Evolutionary conservation across 2,888 invertebrate genomes (phyloP), one percentile per base, ranked within the genome.

Genomic region (Callinectes sapidus): DNA sequence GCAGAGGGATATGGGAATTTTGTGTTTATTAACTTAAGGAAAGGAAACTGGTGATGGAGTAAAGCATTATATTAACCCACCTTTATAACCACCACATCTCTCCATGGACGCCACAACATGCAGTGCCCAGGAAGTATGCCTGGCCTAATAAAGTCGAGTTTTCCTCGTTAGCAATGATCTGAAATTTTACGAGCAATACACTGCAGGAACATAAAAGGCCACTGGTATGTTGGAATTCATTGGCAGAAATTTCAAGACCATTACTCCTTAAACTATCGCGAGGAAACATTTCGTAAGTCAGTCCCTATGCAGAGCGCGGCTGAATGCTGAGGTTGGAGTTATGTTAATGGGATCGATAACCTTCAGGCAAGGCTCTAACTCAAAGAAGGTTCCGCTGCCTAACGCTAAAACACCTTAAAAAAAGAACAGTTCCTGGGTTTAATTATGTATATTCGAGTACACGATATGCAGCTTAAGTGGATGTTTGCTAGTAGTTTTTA

Each of bases 161-260:
- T 81, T 35, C 81, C 81, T 81, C 81, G 81, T 81, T 81, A 81
- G 81, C 35, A 81, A 81, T 81, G 81, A 81, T 81, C 81, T 8
- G 35, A 81, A 81, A 81, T 35, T 32, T 81, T 81, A 81, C 81
- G 81, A 81, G 81, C 81, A 35, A n/a, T 81, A n/a, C 81, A 81
- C 23, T 81, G 35, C 81, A 81, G 35, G 14, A 35, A 32, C 81
- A 35, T 35, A 81, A 81, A 81, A 81, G 81, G 81, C 14, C 32
- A 81, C 1, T 81, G 81, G 81, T 14, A 81, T 35, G 81, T 35
- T 16, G 81, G 81, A 81, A 81, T 81, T 32, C 35, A 81, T 3
- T 81, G 81, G 32, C 35, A 14, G 81, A 81, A 35, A 35, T 81
- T 81, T 81, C 81, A 81, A 35, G 35, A 81, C 81, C 81, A 81